Conservation (phyloP, 1,140 invertebrate genomes). For the Danaus plexippus region DNA sequence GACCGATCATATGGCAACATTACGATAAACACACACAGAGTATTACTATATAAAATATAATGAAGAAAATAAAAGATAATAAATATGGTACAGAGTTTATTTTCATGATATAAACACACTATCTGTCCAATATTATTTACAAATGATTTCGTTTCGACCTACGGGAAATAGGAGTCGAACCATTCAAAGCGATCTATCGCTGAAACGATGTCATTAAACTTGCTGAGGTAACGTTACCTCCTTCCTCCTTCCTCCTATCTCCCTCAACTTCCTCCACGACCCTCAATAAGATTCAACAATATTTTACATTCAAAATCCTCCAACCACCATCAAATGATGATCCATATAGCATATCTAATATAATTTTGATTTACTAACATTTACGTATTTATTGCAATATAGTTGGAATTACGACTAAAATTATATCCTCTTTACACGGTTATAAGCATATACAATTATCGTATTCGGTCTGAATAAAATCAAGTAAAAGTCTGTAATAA, state of each 20-base stretch:
- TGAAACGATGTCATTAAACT: too few species aligned
- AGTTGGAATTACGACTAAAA: conserved; percentile 1
- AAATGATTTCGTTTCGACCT: conserved; percentile 23
- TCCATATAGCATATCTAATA: conserved; percentile 37
- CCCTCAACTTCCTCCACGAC: conserved; percentile 13
- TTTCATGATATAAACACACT: conserved; percentile 62
- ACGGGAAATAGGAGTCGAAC: conserved; percentile 3
- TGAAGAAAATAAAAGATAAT: not conserved
- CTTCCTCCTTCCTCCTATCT: too few species aligned
- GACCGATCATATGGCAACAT: too few species aligned
- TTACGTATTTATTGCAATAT: conserved; percentile 27
- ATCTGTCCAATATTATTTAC: conserved; percentile 40
- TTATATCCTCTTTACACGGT: too few species aligned
- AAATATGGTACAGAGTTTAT: conserved; percentile 63
- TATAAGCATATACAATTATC: too few species aligned
- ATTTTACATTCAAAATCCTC: conserved; percentile 31
- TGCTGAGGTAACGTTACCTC: too few species aligned
- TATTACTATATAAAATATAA: too few species aligned
- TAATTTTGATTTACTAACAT: conserved; percentile 26
- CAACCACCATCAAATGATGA: conserved; percentile 44
- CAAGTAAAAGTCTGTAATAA: too few species aligned
- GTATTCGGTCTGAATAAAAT: too few species aligned
- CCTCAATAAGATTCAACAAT: conserved; percentile 33
- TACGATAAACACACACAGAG: too few species aligned
- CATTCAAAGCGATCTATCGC: too few species aligned